Conservation (phyloP, 1,140 invertebrate species). For the Ceratosolen fusciceps region DNA sequence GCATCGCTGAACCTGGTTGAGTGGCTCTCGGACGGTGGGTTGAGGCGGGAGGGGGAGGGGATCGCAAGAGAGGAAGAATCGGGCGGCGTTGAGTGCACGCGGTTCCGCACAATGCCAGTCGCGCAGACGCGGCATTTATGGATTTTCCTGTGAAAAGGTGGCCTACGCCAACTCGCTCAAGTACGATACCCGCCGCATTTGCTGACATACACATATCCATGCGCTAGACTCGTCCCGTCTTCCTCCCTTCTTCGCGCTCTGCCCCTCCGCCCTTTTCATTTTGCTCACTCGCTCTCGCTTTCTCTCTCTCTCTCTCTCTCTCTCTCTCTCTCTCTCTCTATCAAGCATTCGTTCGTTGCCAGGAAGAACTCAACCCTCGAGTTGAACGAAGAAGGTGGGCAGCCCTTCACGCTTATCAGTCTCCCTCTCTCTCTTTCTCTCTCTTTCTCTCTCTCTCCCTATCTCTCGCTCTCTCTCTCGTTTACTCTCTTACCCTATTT, state of each 20-base stretch:
- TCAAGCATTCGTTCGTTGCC: not conserved
- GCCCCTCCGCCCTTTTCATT: too few species aligned
- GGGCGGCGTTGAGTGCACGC: not conserved
- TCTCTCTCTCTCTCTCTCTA: not conserved
- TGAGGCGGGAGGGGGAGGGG: not conserved
- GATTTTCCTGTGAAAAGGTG: slow-evolving; percentile 63
- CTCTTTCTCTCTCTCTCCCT: not conserved
- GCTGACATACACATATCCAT: not conserved
- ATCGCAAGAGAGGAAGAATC: too few species aligned
- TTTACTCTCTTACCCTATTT: not conserved
- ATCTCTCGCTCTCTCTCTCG: not conserved
- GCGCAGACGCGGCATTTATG: slow-evolving; percentile 69
- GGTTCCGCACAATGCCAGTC: not conserved
- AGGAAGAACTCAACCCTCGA: not conserved
- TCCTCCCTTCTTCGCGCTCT: too few species aligned
- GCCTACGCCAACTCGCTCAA: not conserved
- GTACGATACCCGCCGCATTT: not conserved
- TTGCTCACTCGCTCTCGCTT: too few species aligned
- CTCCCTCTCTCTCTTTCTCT: not conserved
- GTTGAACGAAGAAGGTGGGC: slow-evolving; percentile 7
- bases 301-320: too few species aligned
- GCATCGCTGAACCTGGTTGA: too few species aligned
- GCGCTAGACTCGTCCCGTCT: not conserved
- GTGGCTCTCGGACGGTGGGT: too few species aligned
- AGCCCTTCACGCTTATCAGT: not conserved